Percentiles rank a stretch among this genome's conserved stretches.
Conservation (phyloP, 2,797 vertebrate genomes). For the Dromococcyx pavoninus region DNA sequence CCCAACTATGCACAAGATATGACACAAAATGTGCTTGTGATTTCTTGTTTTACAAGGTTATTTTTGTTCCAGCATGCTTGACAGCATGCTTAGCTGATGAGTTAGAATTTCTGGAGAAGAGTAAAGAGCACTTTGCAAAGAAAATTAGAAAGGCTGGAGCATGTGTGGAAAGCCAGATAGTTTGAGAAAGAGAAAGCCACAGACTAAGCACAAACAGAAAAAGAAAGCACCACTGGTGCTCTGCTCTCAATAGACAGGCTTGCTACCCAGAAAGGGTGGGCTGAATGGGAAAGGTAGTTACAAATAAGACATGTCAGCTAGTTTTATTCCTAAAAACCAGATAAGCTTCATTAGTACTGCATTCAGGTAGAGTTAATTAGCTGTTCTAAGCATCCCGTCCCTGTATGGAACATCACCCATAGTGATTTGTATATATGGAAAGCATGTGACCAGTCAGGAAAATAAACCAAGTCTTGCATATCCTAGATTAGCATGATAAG, state of each 20-base stretch:
- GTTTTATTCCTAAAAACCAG: neutral
- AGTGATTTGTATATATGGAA: neutral
- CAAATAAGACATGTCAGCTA: neutral
- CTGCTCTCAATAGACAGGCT: neutral
- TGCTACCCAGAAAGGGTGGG: neutral
- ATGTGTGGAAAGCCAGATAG: neutral
- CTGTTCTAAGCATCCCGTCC: neutral
- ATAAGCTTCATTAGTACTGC: neutral
- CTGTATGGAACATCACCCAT: neutral
- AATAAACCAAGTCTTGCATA: neutral
- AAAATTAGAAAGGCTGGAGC: neutral
- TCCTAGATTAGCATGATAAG: neutral
- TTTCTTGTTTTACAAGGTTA: no score
- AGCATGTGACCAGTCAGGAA: neutral
- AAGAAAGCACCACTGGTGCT: neutral
- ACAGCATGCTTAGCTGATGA: neutral
- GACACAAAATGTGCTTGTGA: neutral
- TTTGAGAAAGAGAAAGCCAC: neutral
- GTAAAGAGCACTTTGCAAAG: neutral
- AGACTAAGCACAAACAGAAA: neutral
- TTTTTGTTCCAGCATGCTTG: neutral
- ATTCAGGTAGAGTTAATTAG: neutral
- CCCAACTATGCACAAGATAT: rapidly evolving
- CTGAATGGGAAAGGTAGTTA: neutral
- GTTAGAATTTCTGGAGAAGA: neutral